phyloP scores from a whole-genome alignment of 2,797 vertebrate species.

The Peromyscus nudipes region DNA sequence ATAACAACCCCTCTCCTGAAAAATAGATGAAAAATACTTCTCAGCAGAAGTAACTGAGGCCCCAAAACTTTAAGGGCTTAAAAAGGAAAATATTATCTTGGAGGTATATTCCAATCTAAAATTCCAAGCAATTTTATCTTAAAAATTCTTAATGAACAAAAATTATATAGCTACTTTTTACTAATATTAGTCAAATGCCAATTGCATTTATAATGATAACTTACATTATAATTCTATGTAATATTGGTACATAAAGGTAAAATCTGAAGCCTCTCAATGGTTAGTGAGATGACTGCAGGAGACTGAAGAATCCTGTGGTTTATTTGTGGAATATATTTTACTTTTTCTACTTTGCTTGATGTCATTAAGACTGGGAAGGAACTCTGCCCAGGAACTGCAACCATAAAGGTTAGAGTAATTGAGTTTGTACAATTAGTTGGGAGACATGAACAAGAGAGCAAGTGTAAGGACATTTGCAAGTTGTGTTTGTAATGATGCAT shows the following conservation, averaged over 20 bases:
- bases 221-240: not conserved
- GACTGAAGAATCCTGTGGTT: not conserved
- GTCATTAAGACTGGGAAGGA: not conserved
- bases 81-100: constrained; percentile 15
- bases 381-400: not conserved
- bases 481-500: not conserved
- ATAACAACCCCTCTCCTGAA: not conserved
- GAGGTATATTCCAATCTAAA: not conserved
- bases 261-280: not conserved
- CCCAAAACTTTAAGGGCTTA: not conserved
- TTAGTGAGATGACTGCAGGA: not conserved
- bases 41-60: not conserved
- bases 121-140: not conserved
- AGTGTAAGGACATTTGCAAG: not conserved
- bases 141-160: constrained; percentile 10
- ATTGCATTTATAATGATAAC: not conserved
- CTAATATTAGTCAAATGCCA: not conserved
- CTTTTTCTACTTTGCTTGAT: not conserved
- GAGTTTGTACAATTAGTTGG: not conserved
- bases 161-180: not conserved
- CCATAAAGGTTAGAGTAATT: not conserved
- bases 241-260: not conserved
- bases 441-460: not conserved
- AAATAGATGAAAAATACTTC: not conserved
- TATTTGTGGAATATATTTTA: not conserved